phyloP scores from a whole-genome alignment of 2,888 invertebrate species.

The Dasysyrphus tricinctus region DNA sequence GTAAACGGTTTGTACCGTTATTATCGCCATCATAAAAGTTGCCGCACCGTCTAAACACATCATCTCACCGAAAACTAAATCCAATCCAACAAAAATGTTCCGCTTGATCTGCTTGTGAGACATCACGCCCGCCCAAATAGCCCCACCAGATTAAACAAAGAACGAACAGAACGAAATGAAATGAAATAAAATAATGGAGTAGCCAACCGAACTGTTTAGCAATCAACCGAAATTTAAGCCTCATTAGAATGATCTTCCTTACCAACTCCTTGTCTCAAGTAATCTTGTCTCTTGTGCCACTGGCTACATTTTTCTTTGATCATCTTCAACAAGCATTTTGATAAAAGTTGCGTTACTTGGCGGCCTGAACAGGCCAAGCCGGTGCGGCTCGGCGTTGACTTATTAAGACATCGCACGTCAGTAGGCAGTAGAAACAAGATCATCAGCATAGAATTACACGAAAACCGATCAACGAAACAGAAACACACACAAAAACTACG shows the following conservation, averaged over 20 bases:
- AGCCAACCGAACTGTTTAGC: slow-evolving; percentile 41
- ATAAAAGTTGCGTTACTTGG: slow-evolving; percentile 63
- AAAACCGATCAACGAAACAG: slow-evolving; percentile 68
- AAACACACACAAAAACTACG: slow-evolving; percentile 34
- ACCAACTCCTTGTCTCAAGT: slow-evolving; percentile 52
- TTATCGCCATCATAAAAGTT: slow-evolving; percentile 52
- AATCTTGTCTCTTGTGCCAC: slow-evolving; percentile 50
- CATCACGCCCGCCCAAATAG: slow-evolving; percentile 67
- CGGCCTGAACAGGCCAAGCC: neutral
- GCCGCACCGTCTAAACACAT: slow-evolving; percentile 72
- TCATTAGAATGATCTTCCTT: slow-evolving; percentile 63
- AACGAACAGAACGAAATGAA: slow-evolving; percentile 23
- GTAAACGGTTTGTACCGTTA: slow-evolving; percentile 50
- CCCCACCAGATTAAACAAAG: slow-evolving; percentile 10
- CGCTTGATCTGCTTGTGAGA: slow-evolving; percentile 65
- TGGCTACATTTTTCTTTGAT: slow-evolving; percentile 30
- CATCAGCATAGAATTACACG: slow-evolving; percentile 75
- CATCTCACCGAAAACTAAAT: slow-evolving; percentile 52
- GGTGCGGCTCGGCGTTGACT: slow-evolving; percentile 70
- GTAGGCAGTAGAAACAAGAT: slow-evolving; percentile 74
- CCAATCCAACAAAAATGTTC: slow-evolving; percentile 61
- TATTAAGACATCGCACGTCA: slow-evolving; percentile 76
- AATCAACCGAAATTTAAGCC: slow-evolving; percentile 72
- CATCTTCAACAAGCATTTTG: slow-evolving; percentile 20
- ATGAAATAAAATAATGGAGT: slow-evolving; percentile 37